These are phyloP conservation scores for Lethenteron reissneri DNA, from an alignment of 2,113 vertebrate species.

Conservation along the genomic window DNA sequence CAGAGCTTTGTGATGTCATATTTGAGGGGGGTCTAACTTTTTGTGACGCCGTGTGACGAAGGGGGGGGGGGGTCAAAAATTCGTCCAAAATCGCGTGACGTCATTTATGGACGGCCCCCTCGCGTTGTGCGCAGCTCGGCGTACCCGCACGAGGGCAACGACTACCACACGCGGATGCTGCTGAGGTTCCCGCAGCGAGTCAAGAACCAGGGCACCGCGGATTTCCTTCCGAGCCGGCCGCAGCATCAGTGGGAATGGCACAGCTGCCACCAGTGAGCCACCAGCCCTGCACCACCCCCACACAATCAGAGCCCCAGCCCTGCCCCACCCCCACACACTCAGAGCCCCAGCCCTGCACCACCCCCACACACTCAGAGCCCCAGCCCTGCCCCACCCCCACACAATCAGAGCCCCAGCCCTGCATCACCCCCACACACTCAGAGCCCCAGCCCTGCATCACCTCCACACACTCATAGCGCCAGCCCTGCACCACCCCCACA, in stretches of 20 bases:
- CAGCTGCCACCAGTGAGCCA: conserved; percentile 39
- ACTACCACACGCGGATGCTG: conserved; percentile 55
- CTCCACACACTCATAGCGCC: background rate
- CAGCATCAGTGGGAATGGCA: conserved; percentile 44
- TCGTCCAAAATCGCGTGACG: too few relatives aligned
- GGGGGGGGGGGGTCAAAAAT: too few relatives aligned
- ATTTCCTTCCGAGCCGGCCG: conserved; percentile 40
- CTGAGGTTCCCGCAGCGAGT: conserved; percentile 42
- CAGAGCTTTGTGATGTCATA: too few relatives aligned
- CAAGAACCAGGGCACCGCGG: conserved; percentile 38
- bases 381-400: background rate
- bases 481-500: background rate
- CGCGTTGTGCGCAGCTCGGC: conserved; percentile 31
- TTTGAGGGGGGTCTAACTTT: too few relatives aligned
- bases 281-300: background rate
- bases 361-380: background rate
- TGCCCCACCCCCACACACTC: background rate
- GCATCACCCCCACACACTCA: background rate
- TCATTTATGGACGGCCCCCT: too few relatives aligned
- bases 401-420: background rate
- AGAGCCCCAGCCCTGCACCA: too few relatives aligned
- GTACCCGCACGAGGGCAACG: conserved; percentile 30
- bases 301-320: too few relatives aligned
- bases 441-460: background rate
- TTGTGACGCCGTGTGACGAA: too few relatives aligned